Evolutionary conservation across 1,140 invertebrate species (phyloP), one percentile per base, ranked within the genome.

Genomic region (Polypedilum vanderplanki): DNA sequence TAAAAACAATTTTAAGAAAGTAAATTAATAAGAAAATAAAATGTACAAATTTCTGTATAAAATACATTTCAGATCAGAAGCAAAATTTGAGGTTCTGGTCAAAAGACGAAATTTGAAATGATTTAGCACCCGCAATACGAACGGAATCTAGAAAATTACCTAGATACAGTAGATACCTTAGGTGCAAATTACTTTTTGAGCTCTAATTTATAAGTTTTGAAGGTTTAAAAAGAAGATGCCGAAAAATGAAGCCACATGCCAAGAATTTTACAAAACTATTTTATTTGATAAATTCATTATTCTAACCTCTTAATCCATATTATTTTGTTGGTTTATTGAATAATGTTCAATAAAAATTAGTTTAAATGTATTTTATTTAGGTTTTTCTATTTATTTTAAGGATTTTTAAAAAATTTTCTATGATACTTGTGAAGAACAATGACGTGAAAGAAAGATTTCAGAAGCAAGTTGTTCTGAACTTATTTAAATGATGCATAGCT

Each of bases 21-120:
- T 1, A 67, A 3, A n/a, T 3, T 67, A n/a, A 67, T 8, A 17
- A 18, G 17, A n/a, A 7, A n/a, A 70, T 5, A 70, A 8, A 70
- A 70, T 70, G 65, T 70, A 70, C 17, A 70, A 70, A 70, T 70
- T 70, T 22, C 65, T 8, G 17, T 9, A 18, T 20, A 20, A 20
- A 9, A 18, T 12, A 22, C 24, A 33, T 33, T 33, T 10, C 18
- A 22, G 17, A 70, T 70, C 65, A 9, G 65, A 70, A 70, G 65
- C 65, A 70, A 70, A 18, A 18, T 20, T 70, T 70, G 65, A 70
- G 65, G 65, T 70, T 70, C 65, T 18, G 65, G 20, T 70, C 65
- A 20, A 9, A 18, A 4, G 65, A 33, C 7, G 65, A 70, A 70
- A 22, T 70, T 70, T 18, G 9, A 70, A 70, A 22, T 70, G 17